Conservation (phyloP, 2,888 invertebrate species). For the Mythimna impura region DNA sequence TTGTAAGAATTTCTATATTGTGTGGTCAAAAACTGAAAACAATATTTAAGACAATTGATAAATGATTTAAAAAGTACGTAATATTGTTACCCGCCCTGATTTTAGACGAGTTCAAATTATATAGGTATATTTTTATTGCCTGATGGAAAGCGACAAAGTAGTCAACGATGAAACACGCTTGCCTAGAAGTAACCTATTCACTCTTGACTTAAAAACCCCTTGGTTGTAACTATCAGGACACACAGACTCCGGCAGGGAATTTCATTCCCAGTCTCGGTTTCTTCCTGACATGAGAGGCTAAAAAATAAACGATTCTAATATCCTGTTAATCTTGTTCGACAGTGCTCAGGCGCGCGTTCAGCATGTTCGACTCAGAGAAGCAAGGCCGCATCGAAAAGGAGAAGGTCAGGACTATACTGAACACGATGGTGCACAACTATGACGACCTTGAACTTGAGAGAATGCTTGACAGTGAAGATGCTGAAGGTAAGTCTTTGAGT, state of each 20-base stretch:
- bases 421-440: slow-evolving; percentile 95
- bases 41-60: not conserved
- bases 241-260: too few species aligned
- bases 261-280: too few species aligned
- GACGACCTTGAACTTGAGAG: slow-evolving; percentile 95
- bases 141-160: too few species aligned
- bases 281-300: not conserved
- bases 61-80: not conserved
- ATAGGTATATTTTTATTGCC: too few species aligned
- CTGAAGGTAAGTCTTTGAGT: slow-evolving; percentile 91
- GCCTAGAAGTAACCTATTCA: too few species aligned
- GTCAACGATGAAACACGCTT: too few species aligned
- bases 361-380: slow-evolving; percentile 96
- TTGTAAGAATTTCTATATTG: not conserved
- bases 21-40: not conserved
- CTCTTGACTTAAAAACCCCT: too few species aligned
- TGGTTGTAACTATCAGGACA: too few species aligned
- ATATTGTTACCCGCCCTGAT: too few species aligned
- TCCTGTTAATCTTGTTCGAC: slow-evolving; percentile 60
- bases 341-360: slow-evolving; percentile 95
- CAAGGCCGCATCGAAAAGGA: slow-evolving; percentile 95
- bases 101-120: too few species aligned
- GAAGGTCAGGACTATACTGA: slow-evolving; percentile 94
- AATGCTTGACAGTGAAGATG: slow-evolving; percentile 94
- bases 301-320: not conserved